Conservation (phyloP, 2,888 invertebrate genomes). For the Mystacides longicornis region DNA sequence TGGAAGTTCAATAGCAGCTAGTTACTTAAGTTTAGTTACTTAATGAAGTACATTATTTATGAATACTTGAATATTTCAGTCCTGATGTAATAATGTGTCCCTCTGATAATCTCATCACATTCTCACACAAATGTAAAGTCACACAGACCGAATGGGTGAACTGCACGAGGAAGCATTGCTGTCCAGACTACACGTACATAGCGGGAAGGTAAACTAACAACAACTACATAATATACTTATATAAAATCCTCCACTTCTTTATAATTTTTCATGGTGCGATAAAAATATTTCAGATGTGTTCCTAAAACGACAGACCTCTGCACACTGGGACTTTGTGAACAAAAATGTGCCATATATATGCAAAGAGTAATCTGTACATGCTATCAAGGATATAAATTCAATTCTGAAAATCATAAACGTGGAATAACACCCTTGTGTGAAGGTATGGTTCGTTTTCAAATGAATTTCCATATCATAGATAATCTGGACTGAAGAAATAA, state of each 20-base stretch:
- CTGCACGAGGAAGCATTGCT: constrained; percentile 56
- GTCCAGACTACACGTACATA: constrained; percentile 53
- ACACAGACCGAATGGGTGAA: constrained; percentile 54
- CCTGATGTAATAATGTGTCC: constrained; percentile 47
- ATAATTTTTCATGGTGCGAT: neutral
- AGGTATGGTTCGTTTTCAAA: too few relatives aligned
- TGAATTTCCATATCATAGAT: too few relatives aligned
- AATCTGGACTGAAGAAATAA: too few relatives aligned
- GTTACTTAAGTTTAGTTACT: too few relatives aligned
- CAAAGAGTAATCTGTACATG: constrained; percentile 60
- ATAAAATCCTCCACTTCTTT: neutral
- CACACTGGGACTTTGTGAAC: constrained; percentile 56
- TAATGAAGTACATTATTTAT: neutral
- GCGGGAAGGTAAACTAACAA: constrained; percentile 46
- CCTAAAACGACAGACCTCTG: constrained; percentile 55
- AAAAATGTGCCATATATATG: constrained; percentile 55
- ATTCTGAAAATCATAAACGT: constrained; percentile 48
- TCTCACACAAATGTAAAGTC: constrained; percentile 53
- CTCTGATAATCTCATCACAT: constrained; percentile 52
- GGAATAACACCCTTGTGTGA: constrained; percentile 55
- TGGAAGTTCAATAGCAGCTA: too few relatives aligned
- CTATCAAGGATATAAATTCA: constrained; percentile 54
- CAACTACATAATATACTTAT: neutral
- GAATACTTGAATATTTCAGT: constrained; percentile 10
- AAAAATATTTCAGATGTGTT: constrained; percentile 50